Evolutionary conservation across 1,140 invertebrate species (phyloP), one percentile per base, ranked within the genome.

Genomic region (Campodea augens): DNA sequence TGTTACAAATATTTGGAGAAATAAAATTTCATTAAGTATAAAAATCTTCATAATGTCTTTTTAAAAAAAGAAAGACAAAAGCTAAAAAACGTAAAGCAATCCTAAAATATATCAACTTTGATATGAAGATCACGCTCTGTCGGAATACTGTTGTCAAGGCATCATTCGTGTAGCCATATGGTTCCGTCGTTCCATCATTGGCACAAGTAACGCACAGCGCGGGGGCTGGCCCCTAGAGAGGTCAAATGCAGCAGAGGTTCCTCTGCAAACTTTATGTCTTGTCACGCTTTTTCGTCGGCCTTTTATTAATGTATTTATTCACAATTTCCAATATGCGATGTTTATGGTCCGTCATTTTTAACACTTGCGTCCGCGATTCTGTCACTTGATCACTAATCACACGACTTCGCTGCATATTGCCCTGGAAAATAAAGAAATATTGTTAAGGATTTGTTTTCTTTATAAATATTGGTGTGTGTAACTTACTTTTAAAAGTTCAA

Each of bases 401-500:
- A 69, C 81, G 87, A 60, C 87, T 89, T 38, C 91, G 71, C 64
- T 97, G 91, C 57, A 93, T 81, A 63, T 95, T 95, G 27, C 87
- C 89, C 80, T 88, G 62, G 44, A 69, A 63, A 48, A 49, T 51
- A 44, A 54, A 53, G 42, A 47, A 49, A 42, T 48, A 47, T 38
- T 25, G 18, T 27, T 46, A 46, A 40, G 36, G 18, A 12, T 44
- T 18, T 7, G 22, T 18, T 22, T 12, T 20, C 20, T 20, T 19
- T 45, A 42, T 12, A 25, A 4, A 27, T 4, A 19, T 43, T 46
- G 38, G 19, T 15, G 25, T 25, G 4, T 25, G 24, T 48, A 49
- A 43, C 25, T 55, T 59, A 78, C 77, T 64, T 83, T 84, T 13
- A 86, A 73, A 37, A 85, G 59, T 65, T 86, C 82, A 54, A 73